Conservation (phyloP, 1,140 invertebrate genomes). For the Scaptomyza graminum region DNA sequence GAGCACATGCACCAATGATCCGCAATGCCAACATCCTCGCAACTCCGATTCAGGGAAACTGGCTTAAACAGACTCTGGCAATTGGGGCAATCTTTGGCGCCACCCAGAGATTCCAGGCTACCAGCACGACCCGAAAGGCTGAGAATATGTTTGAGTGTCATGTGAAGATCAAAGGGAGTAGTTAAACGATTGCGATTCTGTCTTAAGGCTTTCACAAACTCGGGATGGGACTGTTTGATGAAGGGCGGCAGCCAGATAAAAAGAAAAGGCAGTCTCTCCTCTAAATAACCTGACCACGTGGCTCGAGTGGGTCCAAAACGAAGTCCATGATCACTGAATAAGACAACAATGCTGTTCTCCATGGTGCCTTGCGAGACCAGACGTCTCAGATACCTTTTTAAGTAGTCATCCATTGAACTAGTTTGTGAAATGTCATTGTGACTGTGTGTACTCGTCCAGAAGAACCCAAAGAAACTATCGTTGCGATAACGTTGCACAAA, state of each 20-base stretch:
- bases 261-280: conserved; percentile 94
- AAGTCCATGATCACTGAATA: conserved; percentile 97
- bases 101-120: conserved; percentile 73
- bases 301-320: conserved; percentile 91
- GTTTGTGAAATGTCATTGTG: conserved; percentile 91
- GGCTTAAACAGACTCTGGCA: conserved; percentile 89
- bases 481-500: conserved; percentile 85
- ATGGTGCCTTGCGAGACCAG: conserved; percentile 86
- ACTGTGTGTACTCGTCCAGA: conserved; percentile 91
- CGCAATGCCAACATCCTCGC: conserved; percentile 88
- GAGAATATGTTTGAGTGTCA: conserved; percentile 85
- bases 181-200: conserved; percentile 90
- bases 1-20: conserved; percentile 92
- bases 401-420: conserved; percentile 87
- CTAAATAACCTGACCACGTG: conserved; percentile 90
- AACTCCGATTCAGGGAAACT: conserved; percentile 88
- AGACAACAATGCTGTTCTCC: conserved; percentile 89
- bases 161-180: conserved; percentile 93
- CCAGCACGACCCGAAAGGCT: conserved; percentile 82
- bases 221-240: conserved; percentile 87
- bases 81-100: conserved; percentile 84
- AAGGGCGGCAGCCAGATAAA: conserved; percentile 91
- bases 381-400: conserved; percentile 86
- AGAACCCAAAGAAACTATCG: conserved; percentile 89
- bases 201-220: conserved; percentile 88